Base-by-base conservation (phyloP, 2,888 invertebrate genomes). In the Lypha dubia region DNA sequence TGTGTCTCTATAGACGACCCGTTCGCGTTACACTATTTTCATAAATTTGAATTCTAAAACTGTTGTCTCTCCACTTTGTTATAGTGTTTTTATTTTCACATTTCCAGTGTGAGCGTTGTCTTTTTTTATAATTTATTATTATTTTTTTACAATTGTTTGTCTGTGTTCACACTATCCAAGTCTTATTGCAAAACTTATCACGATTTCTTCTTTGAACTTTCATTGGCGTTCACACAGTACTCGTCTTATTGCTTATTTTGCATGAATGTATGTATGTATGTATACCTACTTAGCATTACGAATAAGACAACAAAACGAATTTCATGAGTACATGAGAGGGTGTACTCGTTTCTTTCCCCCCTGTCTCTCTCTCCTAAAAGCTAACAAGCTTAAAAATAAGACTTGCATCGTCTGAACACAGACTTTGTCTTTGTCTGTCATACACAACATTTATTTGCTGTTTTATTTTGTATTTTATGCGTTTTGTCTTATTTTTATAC, bases 11-110 rank as follows among this genome's bases (percentile, higher is more conserved):
- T 79, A 41, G 58, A 35, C 56, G 81, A 74, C 74, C 62, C 70
- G 68, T 79, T 77, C 73, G 70, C 65, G 67, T 81, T 73, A 79
- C 81, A 84, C 84, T 84, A 81, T 81, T 84, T 81, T 68, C 77
- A 74, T 79, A 74, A 71, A 74, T 74, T 84, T 73, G 67, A 53
- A 51, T 80, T 62, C 24, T 62, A 68, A 75, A 81, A 70, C 73
- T 73, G 67, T 67, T 75, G 49, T 71, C 65, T 71, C 67, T 65
- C 32, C 49, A 41, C 22, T 41, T 13, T 56, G 62, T 58, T 9
- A 46, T 56, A 60, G 44, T 60, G 28, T 53, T 73, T 79, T 68
- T 60, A 65, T 44, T 60, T 49, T 49, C 7, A 20, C 49, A 53
- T 79, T 71, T 63, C 44, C 75, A 67, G 24, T 58, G 44, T 62